phyloP scores from a whole-genome alignment of 1,140 invertebrate genomes.

The Medauroidea extradentata region DNA sequence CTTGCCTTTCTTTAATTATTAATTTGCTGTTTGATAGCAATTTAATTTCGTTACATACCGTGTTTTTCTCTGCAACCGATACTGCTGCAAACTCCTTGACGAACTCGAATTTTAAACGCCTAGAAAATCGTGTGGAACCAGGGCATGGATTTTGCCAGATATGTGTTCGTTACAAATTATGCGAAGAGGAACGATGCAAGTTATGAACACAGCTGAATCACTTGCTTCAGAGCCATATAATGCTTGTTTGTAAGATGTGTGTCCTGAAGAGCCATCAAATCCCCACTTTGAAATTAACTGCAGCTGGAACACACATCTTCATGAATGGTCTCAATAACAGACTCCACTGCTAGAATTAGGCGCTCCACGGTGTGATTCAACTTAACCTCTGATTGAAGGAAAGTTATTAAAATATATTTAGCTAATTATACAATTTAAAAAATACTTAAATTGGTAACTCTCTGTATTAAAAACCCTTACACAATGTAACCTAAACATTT shows the following conservation, averaged over 20 bases:
- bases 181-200: conserved; percentile 2
- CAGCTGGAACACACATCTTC: neutral
- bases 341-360: neutral
- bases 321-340: conserved; percentile 1
- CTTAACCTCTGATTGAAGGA: no score
- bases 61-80: conserved; percentile 8
- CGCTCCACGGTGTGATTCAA: conserved; percentile 13
- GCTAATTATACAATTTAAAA: no score
- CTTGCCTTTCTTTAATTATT: neutral
- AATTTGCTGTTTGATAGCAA: neutral
- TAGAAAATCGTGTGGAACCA: conserved; percentile 15
- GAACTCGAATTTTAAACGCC: conserved; percentile 19
- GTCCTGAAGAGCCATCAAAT: conserved; percentile 3
- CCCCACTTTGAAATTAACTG: conserved; percentile 10
- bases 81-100: conserved; percentile 18
- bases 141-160: conserved; percentile 21
- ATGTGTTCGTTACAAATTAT: neutral
- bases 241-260: conserved; percentile 5
- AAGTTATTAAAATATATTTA: no score
- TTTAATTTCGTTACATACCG: conserved; percentile 15
- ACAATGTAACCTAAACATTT: neutral
- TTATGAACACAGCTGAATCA: conserved; percentile 5
- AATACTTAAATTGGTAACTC: conserved; percentile 7
- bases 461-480: conserved; percentile 6
- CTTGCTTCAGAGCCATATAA: neutral